Evolutionary conservation across 37 sponge, comb jelly and placozoan species (phyloP).

Genomic region (Bolinopsis microptera): DNA sequence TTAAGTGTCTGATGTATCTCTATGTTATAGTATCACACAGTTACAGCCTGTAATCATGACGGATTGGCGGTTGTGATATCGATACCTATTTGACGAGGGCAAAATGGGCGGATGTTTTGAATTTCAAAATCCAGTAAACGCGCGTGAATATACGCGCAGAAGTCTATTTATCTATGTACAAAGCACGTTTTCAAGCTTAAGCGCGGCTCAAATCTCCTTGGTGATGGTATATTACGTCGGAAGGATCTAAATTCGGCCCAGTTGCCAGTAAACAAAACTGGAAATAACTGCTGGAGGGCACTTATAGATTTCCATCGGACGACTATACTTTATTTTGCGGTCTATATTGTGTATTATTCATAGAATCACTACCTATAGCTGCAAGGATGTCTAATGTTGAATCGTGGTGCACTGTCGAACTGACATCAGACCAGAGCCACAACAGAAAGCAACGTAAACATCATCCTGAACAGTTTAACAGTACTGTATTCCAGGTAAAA

Average conservation of each 20-base stretch:
- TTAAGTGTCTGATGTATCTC: not conserved
- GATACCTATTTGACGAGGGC: not conserved
- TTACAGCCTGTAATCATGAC: not conserved
- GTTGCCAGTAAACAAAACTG: no score
- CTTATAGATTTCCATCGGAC: no score
- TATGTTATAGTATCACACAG: not conserved
- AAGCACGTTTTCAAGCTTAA: not conserved
- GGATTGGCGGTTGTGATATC: not conserved
- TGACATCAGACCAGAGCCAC: slow-evolving; percentile 75
- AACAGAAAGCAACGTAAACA: slow-evolving; percentile 75
- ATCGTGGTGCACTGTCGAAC: slow-evolving; percentile 88
- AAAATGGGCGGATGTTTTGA: slow-evolving; percentile 59
- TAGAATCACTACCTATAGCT: no score
- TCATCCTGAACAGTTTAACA: slow-evolving; percentile 72
- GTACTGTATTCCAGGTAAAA: slow-evolving; percentile 71
- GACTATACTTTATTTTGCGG: no score
- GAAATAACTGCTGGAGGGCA: no score
- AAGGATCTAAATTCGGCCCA: not conserved
- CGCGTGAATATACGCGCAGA: not conserved
- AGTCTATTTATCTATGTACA: not conserved
- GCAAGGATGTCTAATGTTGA: slow-evolving; percentile 71
- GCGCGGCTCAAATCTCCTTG: slow-evolving; percentile 59
- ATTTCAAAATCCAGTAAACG: not conserved
- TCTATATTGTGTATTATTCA: no score
- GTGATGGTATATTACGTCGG: not conserved